These are phyloP conservation scores for Ellobius talpinus DNA, from an alignment of 2,113 vertebrate species.

Conservation along the genomic window DNA sequence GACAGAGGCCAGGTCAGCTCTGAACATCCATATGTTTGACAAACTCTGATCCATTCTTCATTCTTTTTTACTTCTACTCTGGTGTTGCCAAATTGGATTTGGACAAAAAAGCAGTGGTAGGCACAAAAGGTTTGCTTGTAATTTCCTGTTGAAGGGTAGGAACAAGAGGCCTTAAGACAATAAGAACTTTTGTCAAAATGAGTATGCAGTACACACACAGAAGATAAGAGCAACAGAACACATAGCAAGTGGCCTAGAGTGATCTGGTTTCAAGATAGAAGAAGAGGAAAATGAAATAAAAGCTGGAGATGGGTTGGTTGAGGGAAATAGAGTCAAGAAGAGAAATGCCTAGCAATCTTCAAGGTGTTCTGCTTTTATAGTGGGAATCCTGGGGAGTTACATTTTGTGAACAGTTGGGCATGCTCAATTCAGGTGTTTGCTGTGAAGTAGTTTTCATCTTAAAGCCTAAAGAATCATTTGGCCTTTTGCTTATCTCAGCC, in stretches of 20 bases:
- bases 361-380: background rate
- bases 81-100: slow-evolving; percentile 49
- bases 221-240: background rate
- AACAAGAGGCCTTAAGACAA: slow-evolving; percentile 61
- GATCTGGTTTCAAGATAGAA: background rate
- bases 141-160: background rate
- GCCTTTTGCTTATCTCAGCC: background rate
- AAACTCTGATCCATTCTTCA: slow-evolving; percentile 40
- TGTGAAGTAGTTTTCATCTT: background rate
- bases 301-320: background rate
- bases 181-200: slow-evolving; percentile 54
- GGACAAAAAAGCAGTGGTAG: slow-evolving; percentile 69
- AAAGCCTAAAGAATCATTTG: background rate
- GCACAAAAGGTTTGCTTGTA: background rate
- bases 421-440: background rate
- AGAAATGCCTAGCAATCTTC: background rate
- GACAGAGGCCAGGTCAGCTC: slow-evolving; percentile 24
- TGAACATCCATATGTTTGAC: slow-evolving; percentile 77
- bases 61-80: background rate
- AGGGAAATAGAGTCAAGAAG: slow-evolving; percentile 18
- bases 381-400: background rate
- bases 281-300: background rate
- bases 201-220: background rate
- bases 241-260: background rate
- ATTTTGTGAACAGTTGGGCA: background rate